Evolutionary conservation across 1,140 invertebrate genomes (phyloP).

Genomic region (Conus ventricosus): DNA sequence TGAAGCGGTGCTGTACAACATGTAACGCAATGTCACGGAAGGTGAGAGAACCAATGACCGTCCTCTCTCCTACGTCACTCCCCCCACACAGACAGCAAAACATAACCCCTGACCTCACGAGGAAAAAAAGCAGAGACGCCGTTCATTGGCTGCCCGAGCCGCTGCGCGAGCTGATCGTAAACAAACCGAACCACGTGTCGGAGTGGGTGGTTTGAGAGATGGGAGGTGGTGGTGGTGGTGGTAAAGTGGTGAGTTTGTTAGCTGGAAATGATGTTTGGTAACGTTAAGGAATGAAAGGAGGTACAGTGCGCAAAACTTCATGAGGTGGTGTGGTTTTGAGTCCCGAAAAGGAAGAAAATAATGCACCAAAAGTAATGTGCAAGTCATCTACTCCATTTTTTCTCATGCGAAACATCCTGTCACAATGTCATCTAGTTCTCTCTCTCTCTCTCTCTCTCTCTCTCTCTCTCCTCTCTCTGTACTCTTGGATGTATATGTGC

Average conservation of each 20-base stretch:
- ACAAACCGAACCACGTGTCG: not conserved
- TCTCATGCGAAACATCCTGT: not conserved
- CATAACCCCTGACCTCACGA: not conserved
- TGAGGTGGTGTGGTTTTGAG: no score
- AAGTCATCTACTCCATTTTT: not conserved
- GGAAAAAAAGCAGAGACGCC: no score
- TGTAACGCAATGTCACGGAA: conserved; percentile 22
- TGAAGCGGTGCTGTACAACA: not conserved
- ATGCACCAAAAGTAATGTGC: not conserved
- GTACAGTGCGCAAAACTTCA: no score
- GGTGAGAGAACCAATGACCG: not conserved
- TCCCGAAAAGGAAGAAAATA: no score
- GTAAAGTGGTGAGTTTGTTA: not conserved
- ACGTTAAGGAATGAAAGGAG: not conserved
- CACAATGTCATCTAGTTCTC: no score
- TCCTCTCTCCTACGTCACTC: not conserved
- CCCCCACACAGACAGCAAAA: no score
- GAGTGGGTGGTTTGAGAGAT: not conserved
- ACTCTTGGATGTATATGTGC: not conserved
- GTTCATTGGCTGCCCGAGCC: not conserved
- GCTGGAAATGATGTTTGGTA: not conserved
- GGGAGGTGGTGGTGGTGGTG: not conserved
- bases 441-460: no score
- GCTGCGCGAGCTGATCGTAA: not conserved
- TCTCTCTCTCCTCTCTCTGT: not conserved